Conservation (phyloP, 2,888 invertebrate genomes). For the Heliconius erato region DNA sequence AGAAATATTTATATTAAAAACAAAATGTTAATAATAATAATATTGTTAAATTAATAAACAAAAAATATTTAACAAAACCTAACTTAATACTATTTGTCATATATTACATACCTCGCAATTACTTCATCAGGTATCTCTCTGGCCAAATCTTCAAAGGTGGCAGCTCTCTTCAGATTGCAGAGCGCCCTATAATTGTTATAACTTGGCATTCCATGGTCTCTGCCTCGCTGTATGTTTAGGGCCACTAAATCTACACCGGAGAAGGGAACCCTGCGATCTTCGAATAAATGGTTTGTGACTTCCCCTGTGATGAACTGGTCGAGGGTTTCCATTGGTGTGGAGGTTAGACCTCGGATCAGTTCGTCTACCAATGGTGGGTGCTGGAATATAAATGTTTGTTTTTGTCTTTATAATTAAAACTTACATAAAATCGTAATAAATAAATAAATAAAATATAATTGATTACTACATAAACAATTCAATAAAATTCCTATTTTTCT, state of each 20-base stretch:
- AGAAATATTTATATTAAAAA: too few species aligned
- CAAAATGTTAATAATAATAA: too few species aligned
- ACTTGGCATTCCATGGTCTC: slow-evolving; percentile 95
- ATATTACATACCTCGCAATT: slow-evolving; percentile 84
- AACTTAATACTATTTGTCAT: background rate
- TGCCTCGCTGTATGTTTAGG: slow-evolving; percentile 93
- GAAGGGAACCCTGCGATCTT: slow-evolving; percentile 94
- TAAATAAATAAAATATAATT: too few species aligned
- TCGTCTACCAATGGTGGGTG: slow-evolving; percentile 93
- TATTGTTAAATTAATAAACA: too few species aligned
- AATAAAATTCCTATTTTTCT: too few species aligned
- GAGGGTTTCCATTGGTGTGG: slow-evolving; percentile 96
- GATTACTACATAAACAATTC: too few species aligned
- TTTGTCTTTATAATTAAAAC: too few species aligned
- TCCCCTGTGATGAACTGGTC: slow-evolving; percentile 98
- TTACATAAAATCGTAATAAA: too few species aligned
- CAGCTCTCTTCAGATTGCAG: slow-evolving; percentile 94
- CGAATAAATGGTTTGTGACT: slow-evolving; percentile 97
- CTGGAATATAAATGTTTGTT: slow-evolving; percentile 54
- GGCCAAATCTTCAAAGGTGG: slow-evolving; percentile 93
- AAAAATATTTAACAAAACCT: background rate
- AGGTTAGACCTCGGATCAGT: slow-evolving; percentile 92
- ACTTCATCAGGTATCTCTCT: slow-evolving; percentile 95
- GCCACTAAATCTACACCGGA: slow-evolving; percentile 97
- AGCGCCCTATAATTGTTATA: slow-evolving; percentile 96